A percentile compares a stretch with the other conserved stretches of the same genome.
Evolutionary conservation across 1,140 invertebrate species (phyloP).

Genomic region (Drepana arcuata): DNA sequence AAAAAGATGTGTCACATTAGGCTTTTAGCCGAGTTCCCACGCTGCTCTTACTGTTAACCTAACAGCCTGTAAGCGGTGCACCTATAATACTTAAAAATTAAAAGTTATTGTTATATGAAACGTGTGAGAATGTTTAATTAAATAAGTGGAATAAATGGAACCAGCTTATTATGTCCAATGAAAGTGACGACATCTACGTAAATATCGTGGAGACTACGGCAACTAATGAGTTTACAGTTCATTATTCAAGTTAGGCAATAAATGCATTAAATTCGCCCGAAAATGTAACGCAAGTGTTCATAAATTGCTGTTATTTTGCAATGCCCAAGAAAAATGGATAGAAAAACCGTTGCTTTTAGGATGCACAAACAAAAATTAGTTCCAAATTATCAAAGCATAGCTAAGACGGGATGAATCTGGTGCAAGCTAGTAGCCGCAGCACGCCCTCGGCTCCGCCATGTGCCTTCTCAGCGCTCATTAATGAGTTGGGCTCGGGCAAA

Average conservation of each 20-base stretch:
- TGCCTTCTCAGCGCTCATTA: slow-evolving; percentile 38
- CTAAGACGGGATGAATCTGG: too few species aligned
- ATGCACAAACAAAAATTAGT: slow-evolving; percentile 53
- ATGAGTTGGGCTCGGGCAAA: slow-evolving; percentile 58
- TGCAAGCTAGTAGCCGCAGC: slow-evolving; percentile 29
- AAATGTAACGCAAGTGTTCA: too few species aligned
- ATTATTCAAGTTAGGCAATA: too few species aligned
- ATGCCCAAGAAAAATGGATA: too few species aligned
- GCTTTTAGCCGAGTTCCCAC: slow-evolving; percentile 62
- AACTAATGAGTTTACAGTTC: too few species aligned
- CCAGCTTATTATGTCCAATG: slow-evolving; percentile 32
- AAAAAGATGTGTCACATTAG: slow-evolving; percentile 12
- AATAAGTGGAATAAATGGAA: slow-evolving; percentile 60
- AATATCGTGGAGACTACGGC: too few species aligned
- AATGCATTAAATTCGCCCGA: too few species aligned
- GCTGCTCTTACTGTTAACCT: slow-evolving; percentile 61
- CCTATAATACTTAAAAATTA: slow-evolving; percentile 67
- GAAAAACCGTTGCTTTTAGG: too few species aligned
- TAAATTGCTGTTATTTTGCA: too few species aligned
- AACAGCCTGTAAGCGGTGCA: slow-evolving; percentile 62
- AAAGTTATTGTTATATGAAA: slow-evolving; percentile 66
- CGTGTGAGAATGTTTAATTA: slow-evolving; percentile 70
- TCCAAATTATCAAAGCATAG: slow-evolving; percentile 46
- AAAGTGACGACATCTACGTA: slow-evolving; percentile 51
- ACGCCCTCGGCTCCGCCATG: slow-evolving; percentile 37